A percentile compares a stretch with the other conserved stretches of the same genome.
phyloP scores from a whole-genome alignment of 2,113 vertebrate genomes.

The Addax nasomaculatus region DNA sequence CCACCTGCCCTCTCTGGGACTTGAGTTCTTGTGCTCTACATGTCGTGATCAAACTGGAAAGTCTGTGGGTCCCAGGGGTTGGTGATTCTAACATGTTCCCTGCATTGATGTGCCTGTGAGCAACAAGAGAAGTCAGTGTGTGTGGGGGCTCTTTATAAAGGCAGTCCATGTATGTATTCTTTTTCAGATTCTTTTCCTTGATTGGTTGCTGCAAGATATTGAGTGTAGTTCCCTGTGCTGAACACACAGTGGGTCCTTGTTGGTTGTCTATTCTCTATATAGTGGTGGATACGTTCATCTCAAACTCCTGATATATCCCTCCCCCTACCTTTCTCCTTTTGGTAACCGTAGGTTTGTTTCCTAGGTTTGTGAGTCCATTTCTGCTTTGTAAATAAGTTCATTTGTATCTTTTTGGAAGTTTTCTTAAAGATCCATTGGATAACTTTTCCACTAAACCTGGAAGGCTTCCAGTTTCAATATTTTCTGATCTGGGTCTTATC shows the following conservation, averaged over 20 bases:
- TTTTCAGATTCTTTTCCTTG: background rate
- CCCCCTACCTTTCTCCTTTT: background rate
- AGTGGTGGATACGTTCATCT: background rate
- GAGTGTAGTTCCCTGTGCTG: background rate
- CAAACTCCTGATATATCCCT: background rate
- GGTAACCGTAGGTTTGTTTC: background rate
- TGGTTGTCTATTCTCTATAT: background rate
- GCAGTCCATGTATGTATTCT: background rate
- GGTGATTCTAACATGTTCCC: background rate
- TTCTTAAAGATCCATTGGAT: background rate
- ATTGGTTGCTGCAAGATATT: background rate
- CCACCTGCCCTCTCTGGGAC: background rate
- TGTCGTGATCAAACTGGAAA: too few relatives aligned
- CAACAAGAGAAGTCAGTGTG: too few relatives aligned
- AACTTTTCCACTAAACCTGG: background rate
- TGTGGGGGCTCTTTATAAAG: background rate
- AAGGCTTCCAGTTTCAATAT: background rate
- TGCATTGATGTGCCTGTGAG: rapidly evolving
- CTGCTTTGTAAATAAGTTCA: background rate
- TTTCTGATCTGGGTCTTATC: background rate
- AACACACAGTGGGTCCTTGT: background rate
- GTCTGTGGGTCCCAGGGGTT: too few relatives aligned
- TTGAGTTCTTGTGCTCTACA: rapidly evolving
- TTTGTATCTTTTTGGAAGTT: background rate
- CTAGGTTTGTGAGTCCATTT: background rate